These are phyloP conservation scores for Heterodera schachtii DNA, from an alignment of 1,140 invertebrate species.

Conservation along the genomic window DNA sequence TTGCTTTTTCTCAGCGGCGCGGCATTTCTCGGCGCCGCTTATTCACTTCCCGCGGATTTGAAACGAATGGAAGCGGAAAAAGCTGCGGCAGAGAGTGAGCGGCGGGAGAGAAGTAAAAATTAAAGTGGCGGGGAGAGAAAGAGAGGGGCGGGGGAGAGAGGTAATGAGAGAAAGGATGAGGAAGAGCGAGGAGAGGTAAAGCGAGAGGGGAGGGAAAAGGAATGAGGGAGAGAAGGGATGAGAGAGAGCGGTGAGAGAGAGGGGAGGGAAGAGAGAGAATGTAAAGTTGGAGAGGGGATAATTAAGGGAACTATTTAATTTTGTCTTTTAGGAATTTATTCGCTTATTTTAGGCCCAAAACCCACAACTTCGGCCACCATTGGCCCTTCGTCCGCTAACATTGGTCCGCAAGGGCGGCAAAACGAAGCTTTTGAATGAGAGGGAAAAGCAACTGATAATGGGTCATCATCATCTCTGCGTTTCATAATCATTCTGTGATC, in stretches of 20 bases:
- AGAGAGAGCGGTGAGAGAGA: no score
- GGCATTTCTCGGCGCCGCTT: slow-evolving; percentile 39
- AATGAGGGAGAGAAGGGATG: not conserved
- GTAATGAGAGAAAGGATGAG: no score
- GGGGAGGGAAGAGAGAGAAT: no score
- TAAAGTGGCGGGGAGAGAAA: no score
- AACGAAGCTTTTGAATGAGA: not conserved
- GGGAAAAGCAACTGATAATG: no score
- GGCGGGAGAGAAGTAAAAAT: no score
- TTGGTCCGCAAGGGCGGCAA: not conserved
- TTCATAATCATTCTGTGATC: no score
- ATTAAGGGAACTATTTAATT: not conserved
- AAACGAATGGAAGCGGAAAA: not conserved
- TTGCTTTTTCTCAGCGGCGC: slow-evolving; percentile 43
- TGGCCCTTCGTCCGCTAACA: not conserved
- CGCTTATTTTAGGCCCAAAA: not conserved
- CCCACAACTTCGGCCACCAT: not conserved
- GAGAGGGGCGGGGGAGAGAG: no score
- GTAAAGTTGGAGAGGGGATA: not conserved
- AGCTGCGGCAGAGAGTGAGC: no score
- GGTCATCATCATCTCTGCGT: no score
- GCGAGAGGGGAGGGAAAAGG: no score
- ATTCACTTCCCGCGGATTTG: slow-evolving; percentile 14
- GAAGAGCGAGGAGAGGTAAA: no score
- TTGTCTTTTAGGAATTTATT: not conserved